Evolutionary conservation across 2,113 vertebrate genomes (phyloP), one percentile per base, ranked within the genome.

Genomic region (Trochalopteron elliotii): DNA sequence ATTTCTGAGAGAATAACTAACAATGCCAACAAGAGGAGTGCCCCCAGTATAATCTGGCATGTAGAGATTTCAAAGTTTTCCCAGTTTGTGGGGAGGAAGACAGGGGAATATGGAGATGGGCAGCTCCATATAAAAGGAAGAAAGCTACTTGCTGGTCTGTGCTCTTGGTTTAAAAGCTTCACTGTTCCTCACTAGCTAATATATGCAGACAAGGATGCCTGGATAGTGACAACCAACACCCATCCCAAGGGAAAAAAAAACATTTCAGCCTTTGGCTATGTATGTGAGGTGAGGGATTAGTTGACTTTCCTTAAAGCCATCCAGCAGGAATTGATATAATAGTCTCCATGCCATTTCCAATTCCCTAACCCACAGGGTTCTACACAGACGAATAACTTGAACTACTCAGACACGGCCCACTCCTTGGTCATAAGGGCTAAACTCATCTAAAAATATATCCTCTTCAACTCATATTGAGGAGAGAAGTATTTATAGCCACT

Each of bases 401-500:
- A 87, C 74, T 87, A 44, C n/a, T 87, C 65, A 68, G 61, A 78
- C 5, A 3, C 33, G 19, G 39, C 23, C 59, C 16, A 57, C 11
- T 83, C 21, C 35, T 74, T 74, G 35, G 68, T 57, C 42, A 55
- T 33, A 86, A 88, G 55, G 37, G 18, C 42, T 67, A 87, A 52
- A 67, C 39, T 74, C 24, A 68, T 84, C 69, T 91, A 56, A 94
- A 97, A 94, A 92, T 81, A 84, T 11, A 55, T 88, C 78, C 20
- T 74, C 64, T 80, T 86, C 47, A 74, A 74, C 47, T 86, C 33
- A 17, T 30, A 60, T 28, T 71, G 64, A 74, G 60, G 35, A 83
- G 27, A 87, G 60, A 69, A 24, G 49, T 89, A 94, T 93, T 92
- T 94, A 92, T 69, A 95, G 83, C 90, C 70, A 87, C 77, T 90